Conservation (phyloP, 2,888 invertebrate genomes). For the Heteropelma amictum region DNA sequence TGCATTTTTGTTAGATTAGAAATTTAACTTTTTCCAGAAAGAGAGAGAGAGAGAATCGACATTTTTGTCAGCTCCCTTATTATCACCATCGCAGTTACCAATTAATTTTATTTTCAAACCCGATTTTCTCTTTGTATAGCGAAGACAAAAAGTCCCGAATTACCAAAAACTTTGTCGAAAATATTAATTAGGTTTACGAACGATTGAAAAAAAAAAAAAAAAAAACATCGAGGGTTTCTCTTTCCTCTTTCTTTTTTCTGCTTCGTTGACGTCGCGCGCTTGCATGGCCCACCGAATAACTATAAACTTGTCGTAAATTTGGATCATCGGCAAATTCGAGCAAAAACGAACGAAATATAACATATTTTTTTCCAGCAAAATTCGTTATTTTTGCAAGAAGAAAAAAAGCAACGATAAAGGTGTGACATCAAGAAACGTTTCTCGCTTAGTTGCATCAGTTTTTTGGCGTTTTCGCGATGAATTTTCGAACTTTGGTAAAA, state of each 20-base stretch:
- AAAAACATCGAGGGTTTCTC: conserved; percentile 33
- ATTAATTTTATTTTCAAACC: too few relatives aligned
- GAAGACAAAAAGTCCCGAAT: conserved; percentile 34
- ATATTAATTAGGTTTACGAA: too few relatives aligned
- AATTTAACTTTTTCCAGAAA: conserved; percentile 54
- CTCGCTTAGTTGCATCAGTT: too few relatives aligned
- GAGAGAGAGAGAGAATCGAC: neutral
- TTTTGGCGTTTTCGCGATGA: too few relatives aligned
- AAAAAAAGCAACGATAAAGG: too few relatives aligned
- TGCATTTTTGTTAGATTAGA: conserved; percentile 64
- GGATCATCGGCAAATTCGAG: neutral
- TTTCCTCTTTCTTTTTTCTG: conserved; percentile 59
- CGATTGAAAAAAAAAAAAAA: conserved; percentile 46
- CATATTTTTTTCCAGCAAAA: too few relatives aligned
- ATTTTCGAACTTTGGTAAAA: too few relatives aligned
- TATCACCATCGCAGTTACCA: too few relatives aligned
- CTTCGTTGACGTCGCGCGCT: conserved; percentile 60
- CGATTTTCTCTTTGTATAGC: too few relatives aligned
- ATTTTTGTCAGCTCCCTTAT: conserved; percentile 8
- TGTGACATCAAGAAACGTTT: too few relatives aligned
- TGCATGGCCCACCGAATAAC: conserved; percentile 56
- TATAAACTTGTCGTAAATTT: neutral
- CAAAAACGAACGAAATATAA: too few relatives aligned
- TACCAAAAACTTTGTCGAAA: neutral
- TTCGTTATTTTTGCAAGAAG: too few relatives aligned